Evolutionary conservation across 2,113 vertebrate species (phyloP), one percentile per base, ranked within the genome.

Genomic region (Scolopax mira): DNA sequence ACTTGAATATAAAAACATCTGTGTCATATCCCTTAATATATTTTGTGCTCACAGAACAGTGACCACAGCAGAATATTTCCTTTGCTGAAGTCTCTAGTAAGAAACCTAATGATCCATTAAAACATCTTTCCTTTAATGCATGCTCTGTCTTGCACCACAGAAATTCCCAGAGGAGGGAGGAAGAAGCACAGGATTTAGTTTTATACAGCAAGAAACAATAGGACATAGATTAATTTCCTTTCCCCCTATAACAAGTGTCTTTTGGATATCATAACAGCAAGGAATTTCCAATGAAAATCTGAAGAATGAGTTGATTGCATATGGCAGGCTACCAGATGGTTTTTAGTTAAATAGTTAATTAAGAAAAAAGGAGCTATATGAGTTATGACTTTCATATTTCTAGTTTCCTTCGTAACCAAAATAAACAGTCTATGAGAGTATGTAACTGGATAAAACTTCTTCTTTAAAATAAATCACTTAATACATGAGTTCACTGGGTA

Each of bases 281-380:
- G 24, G 61, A 85, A 80, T 60, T 91, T 85, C 25, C 49, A 89
- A 70, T 75, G 16, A 89, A 90, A 89, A 71, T 60, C 44, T 92
- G 58, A 81, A 79, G 37, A 93, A 83, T 61, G 12, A 91, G 5
- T 14, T 88, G 25, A 79, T 75, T 92, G 35, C 19, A 57, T 79
- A 69, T 91, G 72, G 60, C 66, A 90, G 18, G 3, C 62, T 86
- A 79, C 44, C 82, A 95, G 69, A 77, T 84, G 77, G 1, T 33
- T 91, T 93, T 95, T 90, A 66, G 73, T 69, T 95, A 94, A 80
- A 91, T 48, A 67, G 72, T 58, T 93, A 60, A 87, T 89, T 81
- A 67, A 64, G 24, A 49, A 28, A 64, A 74, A 88, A n/a, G 18
- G 83, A 74, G 6, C 2, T 79, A 35, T 44, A 60, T 78, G 85